A percentile compares a stretch with the other conserved stretches of the same genome.
phyloP scores from a whole-genome alignment of 2,797 vertebrate species.

The Ciconia nigra region DNA sequence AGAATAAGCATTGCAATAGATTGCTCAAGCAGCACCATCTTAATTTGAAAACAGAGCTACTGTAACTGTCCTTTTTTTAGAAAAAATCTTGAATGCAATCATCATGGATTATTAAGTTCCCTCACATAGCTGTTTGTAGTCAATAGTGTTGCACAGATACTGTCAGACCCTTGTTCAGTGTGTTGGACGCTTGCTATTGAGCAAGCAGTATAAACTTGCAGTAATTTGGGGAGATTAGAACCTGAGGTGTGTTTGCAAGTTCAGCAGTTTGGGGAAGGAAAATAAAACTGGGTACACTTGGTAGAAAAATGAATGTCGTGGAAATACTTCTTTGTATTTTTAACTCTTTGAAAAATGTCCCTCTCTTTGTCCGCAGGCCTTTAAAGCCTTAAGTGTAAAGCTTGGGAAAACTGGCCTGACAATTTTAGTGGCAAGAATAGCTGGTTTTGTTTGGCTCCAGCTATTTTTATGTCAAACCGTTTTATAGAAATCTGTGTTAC shows the following conservation, averaged over 20 bases:
- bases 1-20: background rate
- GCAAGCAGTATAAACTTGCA: background rate
- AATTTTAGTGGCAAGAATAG: background rate
- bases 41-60: background rate
- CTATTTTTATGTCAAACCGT: background rate
- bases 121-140: background rate
- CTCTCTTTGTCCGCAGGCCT: background rate
- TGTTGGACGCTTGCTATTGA: background rate
- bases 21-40: background rate
- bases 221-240: background rate
- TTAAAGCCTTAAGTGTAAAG: background rate
- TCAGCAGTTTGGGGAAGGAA: background rate
- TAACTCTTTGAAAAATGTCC: background rate
- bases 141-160: background rate
- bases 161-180: background rate
- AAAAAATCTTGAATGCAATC: background rate
- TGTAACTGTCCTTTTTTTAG: background rate
- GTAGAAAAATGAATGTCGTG: background rate
- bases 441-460: background rate
- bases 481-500: background rate
- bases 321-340: background rate
- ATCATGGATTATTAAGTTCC: background rate
- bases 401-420: background rate
- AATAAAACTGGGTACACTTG: background rate
- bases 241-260: background rate